phyloP scores from a whole-genome alignment of 2,113 vertebrate species.

The Sinocyclocheilus anshuiensis region DNA sequence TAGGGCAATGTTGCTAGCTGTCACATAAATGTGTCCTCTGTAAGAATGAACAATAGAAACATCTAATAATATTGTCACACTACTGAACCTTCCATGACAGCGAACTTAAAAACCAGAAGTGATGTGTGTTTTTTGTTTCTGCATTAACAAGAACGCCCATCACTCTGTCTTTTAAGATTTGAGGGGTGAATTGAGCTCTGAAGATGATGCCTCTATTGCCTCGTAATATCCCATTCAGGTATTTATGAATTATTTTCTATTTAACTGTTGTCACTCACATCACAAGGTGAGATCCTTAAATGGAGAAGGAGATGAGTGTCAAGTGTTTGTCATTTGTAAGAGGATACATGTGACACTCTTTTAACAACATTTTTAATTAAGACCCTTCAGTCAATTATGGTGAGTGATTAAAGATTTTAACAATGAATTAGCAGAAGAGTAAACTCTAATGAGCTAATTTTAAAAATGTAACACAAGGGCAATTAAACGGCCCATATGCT shows the following conservation, averaged over 20 bases:
- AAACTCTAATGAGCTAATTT: conserved; percentile 11
- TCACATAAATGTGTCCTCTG: conserved; percentile 25
- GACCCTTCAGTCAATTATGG: conserved; percentile 26
- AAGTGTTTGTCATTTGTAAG: conserved; percentile 3
- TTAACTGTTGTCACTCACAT: neutral
- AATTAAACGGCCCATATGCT: neutral
- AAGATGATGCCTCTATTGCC: neutral
- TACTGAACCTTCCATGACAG: conserved; percentile 2
- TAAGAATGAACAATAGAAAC: conserved; percentile 1
- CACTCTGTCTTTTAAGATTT: neutral
- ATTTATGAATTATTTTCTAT: neutral
- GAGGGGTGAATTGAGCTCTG: neutral
- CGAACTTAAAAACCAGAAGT: neutral
- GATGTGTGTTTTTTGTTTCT: conserved; percentile 1
- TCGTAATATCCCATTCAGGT: neutral
- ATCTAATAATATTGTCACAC: neutral
- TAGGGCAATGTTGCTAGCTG: neutral
- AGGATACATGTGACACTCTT: neutral
- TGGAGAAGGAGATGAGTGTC: neutral
- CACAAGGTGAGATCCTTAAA: neutral
- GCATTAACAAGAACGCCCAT: neutral
- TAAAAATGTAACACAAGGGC: conserved; percentile 29
- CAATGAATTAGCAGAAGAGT: conserved; percentile 6
- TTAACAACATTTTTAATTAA: neutral
- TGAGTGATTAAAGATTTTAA: conserved; percentile 26